Evolutionary conservation across 2,797 vertebrate species (phyloP).

Genomic region (Podarcis lilfordi): DNA sequence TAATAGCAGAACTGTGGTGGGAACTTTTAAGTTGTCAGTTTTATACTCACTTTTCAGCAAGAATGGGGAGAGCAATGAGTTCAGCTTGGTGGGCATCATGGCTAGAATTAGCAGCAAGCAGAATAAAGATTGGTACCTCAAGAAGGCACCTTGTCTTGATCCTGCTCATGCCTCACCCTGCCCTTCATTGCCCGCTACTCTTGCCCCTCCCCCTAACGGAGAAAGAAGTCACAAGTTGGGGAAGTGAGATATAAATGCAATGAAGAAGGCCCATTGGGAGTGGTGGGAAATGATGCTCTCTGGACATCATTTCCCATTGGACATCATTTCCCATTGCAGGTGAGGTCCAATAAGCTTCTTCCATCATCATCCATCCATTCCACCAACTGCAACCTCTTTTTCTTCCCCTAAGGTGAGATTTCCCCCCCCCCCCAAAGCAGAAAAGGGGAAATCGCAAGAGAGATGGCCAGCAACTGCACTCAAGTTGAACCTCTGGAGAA

Average conservation of each 20-base stretch:
- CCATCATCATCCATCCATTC: background rate
- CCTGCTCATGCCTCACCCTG: background rate
- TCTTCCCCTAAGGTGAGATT: background rate
- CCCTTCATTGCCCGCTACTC: background rate
- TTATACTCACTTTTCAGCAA: background rate
- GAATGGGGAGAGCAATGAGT: background rate
- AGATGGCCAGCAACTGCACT: background rate
- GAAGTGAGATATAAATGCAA: background rate
- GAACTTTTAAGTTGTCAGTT: background rate
- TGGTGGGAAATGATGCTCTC: too few species aligned
- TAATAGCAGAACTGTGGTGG: background rate
- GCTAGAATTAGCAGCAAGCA: background rate
- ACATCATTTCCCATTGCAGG: background rate
- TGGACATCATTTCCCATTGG: too few species aligned
- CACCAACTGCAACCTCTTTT: background rate
- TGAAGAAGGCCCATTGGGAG: background rate
- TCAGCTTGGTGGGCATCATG: background rate
- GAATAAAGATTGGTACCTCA: background rate
- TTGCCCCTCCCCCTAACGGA: background rate
- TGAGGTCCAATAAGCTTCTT: background rate
- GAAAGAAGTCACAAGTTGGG: background rate
- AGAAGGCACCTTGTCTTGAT: background rate
- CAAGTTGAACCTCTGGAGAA: background rate
- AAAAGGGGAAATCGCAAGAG: background rate
- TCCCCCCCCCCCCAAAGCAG: too few species aligned